Evolutionary conservation across 2,113 vertebrate species (phyloP), one percentile per base, ranked within the genome.

Genomic region (Sciurus niger): DNA sequence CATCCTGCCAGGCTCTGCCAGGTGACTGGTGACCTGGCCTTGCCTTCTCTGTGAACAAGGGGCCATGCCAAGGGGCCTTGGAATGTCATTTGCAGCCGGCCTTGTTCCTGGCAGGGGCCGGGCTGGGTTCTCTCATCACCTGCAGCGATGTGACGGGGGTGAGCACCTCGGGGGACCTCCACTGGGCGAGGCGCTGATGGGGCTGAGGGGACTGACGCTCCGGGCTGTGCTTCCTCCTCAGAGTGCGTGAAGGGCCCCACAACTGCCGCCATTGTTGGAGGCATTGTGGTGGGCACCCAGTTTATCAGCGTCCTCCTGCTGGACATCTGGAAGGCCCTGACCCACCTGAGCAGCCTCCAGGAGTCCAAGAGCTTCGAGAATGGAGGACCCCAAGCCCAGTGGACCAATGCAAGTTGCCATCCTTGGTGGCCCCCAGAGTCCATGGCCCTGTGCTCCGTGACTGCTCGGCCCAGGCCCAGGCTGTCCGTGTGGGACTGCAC

Each of bases 351-450:
- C 0, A 99, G 99, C 97, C 98, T 99, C 43, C 99, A 99, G 70
- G 99, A 99, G 86, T 99, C 98, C 97, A 98, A 65, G 65, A 99
- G 98, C 37, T 99, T 99, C 5, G 99, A 99, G 98, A 99, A 99
- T 40, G 95, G 99, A 99, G 97, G 99, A 98, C 96, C 97, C 98
- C 92, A 99, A 99, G 93, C 99, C 67, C 99, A 99, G 93, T 99
- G 99, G 99, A 99, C 99, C 0, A 98, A 99, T 0, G 99, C 99
- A 98, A 99, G 99, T 90, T 1, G 46, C 55, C 0, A 0, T 9
- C 8, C 58, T 46, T 1, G 43, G 40, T 58, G 67, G 55, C 20
- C 43, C 77, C 30, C 0, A 0, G 43, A 32, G 0, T 4, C 2
- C 0, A 1, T 7, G 17, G 8, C 13, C 0, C 34, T 6, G 2